Evolutionary conservation across 2,797 vertebrate species (phyloP).

Genomic region (Melanogrammus aeglefinus): DNA sequence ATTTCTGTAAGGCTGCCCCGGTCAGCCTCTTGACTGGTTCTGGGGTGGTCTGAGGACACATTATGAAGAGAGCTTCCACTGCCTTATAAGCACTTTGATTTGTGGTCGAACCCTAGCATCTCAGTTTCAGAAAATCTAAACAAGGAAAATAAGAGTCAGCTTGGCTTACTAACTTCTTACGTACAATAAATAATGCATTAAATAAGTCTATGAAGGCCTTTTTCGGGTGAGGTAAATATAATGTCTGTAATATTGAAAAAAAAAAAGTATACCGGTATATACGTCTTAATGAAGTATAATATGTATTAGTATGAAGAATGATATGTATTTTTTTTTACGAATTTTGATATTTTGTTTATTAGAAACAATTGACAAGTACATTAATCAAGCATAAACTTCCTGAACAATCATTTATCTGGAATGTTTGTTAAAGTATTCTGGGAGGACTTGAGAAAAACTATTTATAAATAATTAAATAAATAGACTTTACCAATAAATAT

Average conservation of each 20-base stretch:
- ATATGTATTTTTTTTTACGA: conserved; percentile 25
- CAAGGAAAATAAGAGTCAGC: background rate
- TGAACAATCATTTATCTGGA: conserved; percentile 61
- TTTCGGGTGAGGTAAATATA: background rate
- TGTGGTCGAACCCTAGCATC: background rate
- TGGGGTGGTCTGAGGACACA: background rate
- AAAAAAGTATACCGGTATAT: background rate
- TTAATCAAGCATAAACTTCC: conserved; percentile 54
- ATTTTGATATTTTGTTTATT: conserved; percentile 61
- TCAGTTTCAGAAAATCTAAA: background rate
- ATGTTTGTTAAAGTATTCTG: conserved; percentile 47
- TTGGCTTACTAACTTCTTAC: background rate
- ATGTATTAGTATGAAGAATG: background rate
- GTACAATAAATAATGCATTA: background rate
- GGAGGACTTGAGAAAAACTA: conserved; percentile 33
- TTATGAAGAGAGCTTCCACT: background rate
- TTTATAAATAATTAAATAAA: conserved; percentile 22
- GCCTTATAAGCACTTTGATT: background rate
- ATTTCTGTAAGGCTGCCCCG: conserved; percentile 17
- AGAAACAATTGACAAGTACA: conserved; percentile 48
- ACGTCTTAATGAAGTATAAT: background rate
- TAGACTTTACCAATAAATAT: background rate
- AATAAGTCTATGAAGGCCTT: background rate
- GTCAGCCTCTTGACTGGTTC: background rate
- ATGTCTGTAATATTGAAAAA: background rate